Conservation (phyloP, 1,140 invertebrate species). For the Xylocopa sonorina region DNA sequence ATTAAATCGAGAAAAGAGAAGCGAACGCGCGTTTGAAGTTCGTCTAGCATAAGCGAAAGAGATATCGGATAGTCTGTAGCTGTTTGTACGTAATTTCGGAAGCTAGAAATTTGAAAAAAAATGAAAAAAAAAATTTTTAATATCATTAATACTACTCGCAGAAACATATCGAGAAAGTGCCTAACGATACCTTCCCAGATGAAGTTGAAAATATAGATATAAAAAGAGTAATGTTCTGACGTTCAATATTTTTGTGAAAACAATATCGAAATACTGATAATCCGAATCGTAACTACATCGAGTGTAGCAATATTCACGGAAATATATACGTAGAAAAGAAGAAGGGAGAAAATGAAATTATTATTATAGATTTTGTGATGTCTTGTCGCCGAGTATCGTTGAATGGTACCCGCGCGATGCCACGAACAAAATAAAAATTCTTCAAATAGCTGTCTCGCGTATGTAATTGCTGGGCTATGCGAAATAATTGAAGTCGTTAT, state of each 20-base stretch:
- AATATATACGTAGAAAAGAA: not conserved
- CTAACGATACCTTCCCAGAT: slow-evolving; percentile 28
- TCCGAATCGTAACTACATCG: not conserved
- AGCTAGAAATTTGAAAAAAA: too few relatives aligned
- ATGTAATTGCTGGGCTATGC: slow-evolving; percentile 10
- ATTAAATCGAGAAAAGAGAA: slow-evolving; percentile 8
- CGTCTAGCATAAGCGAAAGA: not conserved
- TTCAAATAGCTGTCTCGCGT: slow-evolving; percentile 5
- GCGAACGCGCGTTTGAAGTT: not conserved
- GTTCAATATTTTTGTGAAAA: slow-evolving; percentile 1
- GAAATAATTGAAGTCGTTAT: not conserved
- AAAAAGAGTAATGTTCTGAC: slow-evolving; percentile 28
- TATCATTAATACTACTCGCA: not conserved
- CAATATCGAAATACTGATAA: not conserved
- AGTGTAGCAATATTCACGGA: not conserved
- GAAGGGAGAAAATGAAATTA: not conserved
- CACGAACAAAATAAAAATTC: not conserved
- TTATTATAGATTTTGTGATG: not conserved
- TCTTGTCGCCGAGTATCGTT: not conserved
- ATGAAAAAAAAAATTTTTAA: not conserved
- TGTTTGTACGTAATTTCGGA: not conserved
- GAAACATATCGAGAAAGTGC: slow-evolving; percentile 64
- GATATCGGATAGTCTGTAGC: not conserved
- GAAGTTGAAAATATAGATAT: not conserved
- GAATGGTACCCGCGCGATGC: not conserved